Percentiles rank a stretch among this genome's conserved stretches.
Conservation (phyloP, 2,888 invertebrate species). For the Hemithea aestivaria region DNA sequence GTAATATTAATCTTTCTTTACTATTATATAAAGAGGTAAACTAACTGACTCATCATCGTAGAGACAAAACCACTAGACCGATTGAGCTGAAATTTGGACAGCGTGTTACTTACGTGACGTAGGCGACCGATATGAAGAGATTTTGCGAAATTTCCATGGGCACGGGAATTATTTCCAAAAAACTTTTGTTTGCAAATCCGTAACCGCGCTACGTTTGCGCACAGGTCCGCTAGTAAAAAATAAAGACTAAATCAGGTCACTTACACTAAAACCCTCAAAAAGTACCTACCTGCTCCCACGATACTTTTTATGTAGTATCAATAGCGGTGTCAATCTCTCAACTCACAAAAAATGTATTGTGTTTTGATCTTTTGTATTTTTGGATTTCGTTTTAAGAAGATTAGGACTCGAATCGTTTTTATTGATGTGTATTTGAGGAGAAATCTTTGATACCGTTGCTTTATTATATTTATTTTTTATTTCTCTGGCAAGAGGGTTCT, state of each 20-base stretch:
- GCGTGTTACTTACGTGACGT: too few species aligned
- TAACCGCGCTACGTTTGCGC: too few species aligned
- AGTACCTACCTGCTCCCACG: slow-evolving; percentile 48
- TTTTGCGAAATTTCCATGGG: too few species aligned
- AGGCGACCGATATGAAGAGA: too few species aligned
- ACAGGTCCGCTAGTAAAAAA: too few species aligned
- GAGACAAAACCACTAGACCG: too few species aligned
- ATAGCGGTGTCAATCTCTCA: slow-evolving; percentile 42
- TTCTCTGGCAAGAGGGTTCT: slow-evolving; percentile 4
- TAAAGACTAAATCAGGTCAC: slow-evolving; percentile 31
- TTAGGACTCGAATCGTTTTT: slow-evolving; percentile 45
- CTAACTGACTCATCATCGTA: too few species aligned
- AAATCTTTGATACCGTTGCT: slow-evolving; percentile 40
- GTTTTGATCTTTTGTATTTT: slow-evolving; percentile 42
- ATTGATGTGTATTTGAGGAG: slow-evolving; percentile 45
- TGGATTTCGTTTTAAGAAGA: slow-evolving; percentile 54
- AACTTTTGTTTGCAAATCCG: too few species aligned
- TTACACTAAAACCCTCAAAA: slow-evolving; percentile 32
- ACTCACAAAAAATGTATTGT: slow-evolving; percentile 30
- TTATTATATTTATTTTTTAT: slow-evolving; percentile 15
- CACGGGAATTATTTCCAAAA: too few species aligned
- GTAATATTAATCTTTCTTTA: too few species aligned
- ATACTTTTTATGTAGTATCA: slow-evolving; percentile 38
- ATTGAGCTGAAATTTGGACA: too few species aligned
- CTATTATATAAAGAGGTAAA: too few species aligned